Conservation (phyloP, 2,888 invertebrate species). For the Periphyllus acericola region DNA sequence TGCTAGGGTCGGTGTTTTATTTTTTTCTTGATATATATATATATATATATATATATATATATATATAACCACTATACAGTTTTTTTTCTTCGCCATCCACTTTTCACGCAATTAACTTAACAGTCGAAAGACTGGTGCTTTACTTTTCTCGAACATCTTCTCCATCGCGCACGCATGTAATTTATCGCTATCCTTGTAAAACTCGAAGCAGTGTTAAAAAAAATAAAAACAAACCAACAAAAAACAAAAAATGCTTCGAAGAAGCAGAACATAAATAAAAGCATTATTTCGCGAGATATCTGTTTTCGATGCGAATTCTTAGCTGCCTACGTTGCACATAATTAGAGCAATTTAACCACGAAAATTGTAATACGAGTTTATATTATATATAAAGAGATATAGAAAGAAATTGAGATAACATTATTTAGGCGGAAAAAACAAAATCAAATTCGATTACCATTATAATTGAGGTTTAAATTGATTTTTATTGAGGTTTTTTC, state of each 20-base stretch:
- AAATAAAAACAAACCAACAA: conserved; percentile 3
- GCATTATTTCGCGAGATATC: conserved; percentile 44
- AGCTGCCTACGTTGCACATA: neutral
- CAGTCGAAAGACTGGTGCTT: conserved; percentile 44
- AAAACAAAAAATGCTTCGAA: neutral
- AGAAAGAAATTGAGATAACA: too few relatives aligned
- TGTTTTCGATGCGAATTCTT: conserved; percentile 49
- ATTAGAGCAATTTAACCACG: neutral
- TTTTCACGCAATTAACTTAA: conserved; percentile 60
- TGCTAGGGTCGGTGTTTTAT: conserved; percentile 39
- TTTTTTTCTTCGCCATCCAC: conserved; percentile 42
- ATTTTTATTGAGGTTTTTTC: too few relatives aligned
- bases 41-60: conserved; percentile 1
- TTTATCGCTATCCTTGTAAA: conserved; percentile 61
- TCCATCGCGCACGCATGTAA: conserved; percentile 27
- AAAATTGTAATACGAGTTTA: neutral
- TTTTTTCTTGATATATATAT: conserved; percentile 14
- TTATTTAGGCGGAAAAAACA: too few relatives aligned
- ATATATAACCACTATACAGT: conserved; percentile 3
- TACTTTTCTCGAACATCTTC: conserved; percentile 60
- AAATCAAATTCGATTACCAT: too few relatives aligned
- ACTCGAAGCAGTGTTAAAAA: conserved; percentile 39
- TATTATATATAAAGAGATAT: too few relatives aligned
- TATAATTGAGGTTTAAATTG: too few relatives aligned
- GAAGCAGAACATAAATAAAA: conserved; percentile 53